Evolutionary conservation across 2,113 vertebrate species (phyloP), one percentile per base, ranked within the genome.

Genomic region (Heterotis niloticus): DNA sequence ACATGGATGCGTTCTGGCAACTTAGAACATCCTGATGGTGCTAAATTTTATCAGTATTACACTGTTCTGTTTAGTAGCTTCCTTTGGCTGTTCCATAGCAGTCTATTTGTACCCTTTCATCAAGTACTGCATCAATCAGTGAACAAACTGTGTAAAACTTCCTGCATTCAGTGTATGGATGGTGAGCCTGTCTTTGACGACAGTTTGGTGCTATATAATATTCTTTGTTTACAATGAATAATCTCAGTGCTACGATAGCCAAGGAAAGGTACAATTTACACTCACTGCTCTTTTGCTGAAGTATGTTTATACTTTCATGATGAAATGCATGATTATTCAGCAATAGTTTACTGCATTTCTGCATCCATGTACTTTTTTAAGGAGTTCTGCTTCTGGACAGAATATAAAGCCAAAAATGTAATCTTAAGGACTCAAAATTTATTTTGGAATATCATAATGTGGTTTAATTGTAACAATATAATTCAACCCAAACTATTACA

Each of bases 21-120:
- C 51, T 3, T 51, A 56, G 29, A 23, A 64, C 65, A 68, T 57
- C n/a, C 20, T 9, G 1, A 12, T 54, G 44, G 64, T 67, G 51
- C 64, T 67, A 29, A 7, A 20, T 64, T 64, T 52, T 77, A 54
- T 54, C 23, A 56, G 20, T 26, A 44, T 77, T 52, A 66, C 64
- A 65, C 76, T 77, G 64, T 66, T 60, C 56, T 29, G 52, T 66
- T 74, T 54, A 29, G 76, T 62, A 51, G 24, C 76, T 26, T 68
- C 24, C 51, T 17, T 52, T 77, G 52, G 52, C 18, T 44, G 29
- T 17, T 17, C 4, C n/a, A 65, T 0, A n/a, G 5, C 24, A 62
- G 74, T 10, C 26, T 13, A 0, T 20, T 24, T 66, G 67, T 14
- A 69, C 26, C 18, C n/a, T 23, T 66, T 4, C 18, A 24, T 23